A percentile compares a stretch with the other conserved stretches of the same genome.
Evolutionary conservation across 2,888 invertebrate species (phyloP).

Genomic region (Alloplasta piceator): DNA sequence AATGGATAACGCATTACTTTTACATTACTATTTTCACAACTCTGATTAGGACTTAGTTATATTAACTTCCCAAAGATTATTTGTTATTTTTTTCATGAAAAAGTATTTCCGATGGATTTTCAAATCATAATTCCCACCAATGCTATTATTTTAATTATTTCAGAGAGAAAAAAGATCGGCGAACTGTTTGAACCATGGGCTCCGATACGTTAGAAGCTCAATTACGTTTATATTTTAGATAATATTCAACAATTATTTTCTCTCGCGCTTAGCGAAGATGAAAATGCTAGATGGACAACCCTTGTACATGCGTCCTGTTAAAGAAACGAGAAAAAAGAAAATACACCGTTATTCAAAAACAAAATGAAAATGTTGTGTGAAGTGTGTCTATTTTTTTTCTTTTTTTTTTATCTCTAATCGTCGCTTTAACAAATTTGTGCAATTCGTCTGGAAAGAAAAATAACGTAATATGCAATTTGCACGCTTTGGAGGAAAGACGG

Average conservation of each 20-base stretch:
- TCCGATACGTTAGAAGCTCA: constrained; percentile 74
- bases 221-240: constrained; percentile 60
- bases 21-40: no score
- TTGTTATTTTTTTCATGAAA: no score
- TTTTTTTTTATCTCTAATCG: constrained; percentile 40
- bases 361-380: constrained; percentile 7
- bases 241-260: constrained; percentile 48
- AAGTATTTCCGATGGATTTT: no score
- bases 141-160: constrained; percentile 43
- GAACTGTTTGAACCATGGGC: constrained; percentile 73
- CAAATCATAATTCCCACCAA: background rate
- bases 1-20: no score
- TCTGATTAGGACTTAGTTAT: no score
- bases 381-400: constrained; percentile 43
- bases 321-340: constrained; percentile 33
- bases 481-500: constrained; percentile 53
- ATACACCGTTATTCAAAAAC: constrained; percentile 47
- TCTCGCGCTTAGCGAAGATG: constrained; percentile 13
- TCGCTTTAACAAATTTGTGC: constrained; percentile 35
- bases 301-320: constrained; percentile 53
- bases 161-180: constrained; percentile 71
- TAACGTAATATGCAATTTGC: constrained; percentile 35
- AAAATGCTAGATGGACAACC: constrained; percentile 49
- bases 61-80: no score
- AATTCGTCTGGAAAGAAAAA: constrained; percentile 12